These are phyloP conservation scores for Amblyopsis rosae DNA, from an alignment of 2,113 vertebrate species.

Conservation along the genomic window DNA sequence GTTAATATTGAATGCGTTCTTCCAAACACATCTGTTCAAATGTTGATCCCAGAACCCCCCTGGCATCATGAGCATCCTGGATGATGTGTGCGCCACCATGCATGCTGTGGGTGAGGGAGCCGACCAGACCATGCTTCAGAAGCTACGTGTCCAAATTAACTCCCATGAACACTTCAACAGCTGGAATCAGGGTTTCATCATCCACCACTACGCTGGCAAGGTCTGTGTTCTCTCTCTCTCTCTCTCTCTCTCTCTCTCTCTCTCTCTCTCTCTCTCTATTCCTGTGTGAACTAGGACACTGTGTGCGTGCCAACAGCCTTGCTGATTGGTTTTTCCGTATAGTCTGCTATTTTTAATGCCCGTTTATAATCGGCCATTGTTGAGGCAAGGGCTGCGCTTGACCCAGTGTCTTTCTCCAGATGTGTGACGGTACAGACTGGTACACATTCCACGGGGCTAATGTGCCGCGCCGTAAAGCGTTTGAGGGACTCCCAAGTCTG, in stretches of 20 bases:
- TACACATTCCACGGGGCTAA: slow-evolving; percentile 61
- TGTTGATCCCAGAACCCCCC: slow-evolving; percentile 85
- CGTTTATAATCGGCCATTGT: slow-evolving; percentile 5
- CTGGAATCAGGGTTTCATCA: slow-evolving; percentile 99
- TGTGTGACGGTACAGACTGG: slow-evolving; percentile 57
- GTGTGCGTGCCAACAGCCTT: too few species aligned
- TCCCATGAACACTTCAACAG: slow-evolving; percentile 99
- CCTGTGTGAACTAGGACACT: not conserved
- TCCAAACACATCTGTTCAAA: not conserved
- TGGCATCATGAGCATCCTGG: slow-evolving; percentile 95
- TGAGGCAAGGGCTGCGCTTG: slow-evolving; percentile 29
- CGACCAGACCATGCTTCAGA: slow-evolving; percentile 96
- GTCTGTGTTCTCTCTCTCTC: slow-evolving; percentile 57
- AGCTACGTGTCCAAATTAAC: slow-evolving; percentile 92
- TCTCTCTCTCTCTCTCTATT: not conserved
- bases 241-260: not conserved
- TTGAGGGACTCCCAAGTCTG: slow-evolving; percentile 49
- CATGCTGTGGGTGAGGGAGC: slow-evolving; percentile 95
- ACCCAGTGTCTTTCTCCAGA: slow-evolving; percentile 60
- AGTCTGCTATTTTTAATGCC: slow-evolving; percentile 10
- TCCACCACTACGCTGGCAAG: slow-evolving; percentile 98
- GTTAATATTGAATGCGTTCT: not conserved
- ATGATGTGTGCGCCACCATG: slow-evolving; percentile 98
- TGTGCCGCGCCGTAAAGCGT: slow-evolving; percentile 61
- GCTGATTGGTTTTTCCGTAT: too few species aligned